A percentile compares a stretch with the other conserved stretches of the same genome.
Evolutionary conservation across 1,140 invertebrate species (phyloP).

Genomic region (Drosophila albomicans): DNA sequence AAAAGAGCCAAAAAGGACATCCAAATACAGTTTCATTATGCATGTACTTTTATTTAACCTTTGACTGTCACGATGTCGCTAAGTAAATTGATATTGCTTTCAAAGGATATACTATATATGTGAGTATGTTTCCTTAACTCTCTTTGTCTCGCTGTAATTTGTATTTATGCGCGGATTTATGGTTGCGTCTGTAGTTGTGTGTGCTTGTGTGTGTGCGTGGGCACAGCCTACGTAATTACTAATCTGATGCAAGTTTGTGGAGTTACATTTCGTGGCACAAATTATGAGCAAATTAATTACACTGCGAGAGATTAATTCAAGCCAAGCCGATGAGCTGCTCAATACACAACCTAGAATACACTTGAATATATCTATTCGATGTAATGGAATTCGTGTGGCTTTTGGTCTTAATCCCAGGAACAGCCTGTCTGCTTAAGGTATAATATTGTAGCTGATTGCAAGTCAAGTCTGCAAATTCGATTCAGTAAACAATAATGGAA

Average conservation of each 20-base stretch:
- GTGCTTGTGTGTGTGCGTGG: slow-evolving; percentile 14
- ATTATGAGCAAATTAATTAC: slow-evolving; percentile 75
- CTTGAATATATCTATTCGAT: not conserved
- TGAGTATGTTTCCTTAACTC: slow-evolving; percentile 21
- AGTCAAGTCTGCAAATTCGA: too few species aligned
- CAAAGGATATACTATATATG: not conserved
- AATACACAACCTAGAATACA: not conserved
- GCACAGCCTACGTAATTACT: slow-evolving; percentile 68
- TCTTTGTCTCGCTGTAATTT: slow-evolving; percentile 59
- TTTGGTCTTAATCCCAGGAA: not conserved
- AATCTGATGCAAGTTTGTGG: slow-evolving; percentile 61
- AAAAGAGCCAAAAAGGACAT: slow-evolving; percentile 29
- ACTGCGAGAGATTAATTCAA: slow-evolving; percentile 43
- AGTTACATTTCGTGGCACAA: slow-evolving; percentile 47
- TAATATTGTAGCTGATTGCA: not conserved
- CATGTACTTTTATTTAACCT: slow-evolving; percentile 80
- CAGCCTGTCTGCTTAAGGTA: not conserved
- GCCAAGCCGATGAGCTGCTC: slow-evolving; percentile 25
- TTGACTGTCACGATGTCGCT: slow-evolving; percentile 54
- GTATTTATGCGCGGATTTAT: slow-evolving; percentile 82
- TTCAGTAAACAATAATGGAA: too few species aligned
- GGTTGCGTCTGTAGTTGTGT: slow-evolving; percentile 26
- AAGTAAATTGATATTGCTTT: slow-evolving; percentile 72
- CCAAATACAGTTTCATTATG: slow-evolving; percentile 68
- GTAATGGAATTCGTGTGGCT: not conserved